Evolutionary conservation across 1,140 invertebrate genomes (phyloP).

Genomic region (Proctacanthus coquilletti): DNA sequence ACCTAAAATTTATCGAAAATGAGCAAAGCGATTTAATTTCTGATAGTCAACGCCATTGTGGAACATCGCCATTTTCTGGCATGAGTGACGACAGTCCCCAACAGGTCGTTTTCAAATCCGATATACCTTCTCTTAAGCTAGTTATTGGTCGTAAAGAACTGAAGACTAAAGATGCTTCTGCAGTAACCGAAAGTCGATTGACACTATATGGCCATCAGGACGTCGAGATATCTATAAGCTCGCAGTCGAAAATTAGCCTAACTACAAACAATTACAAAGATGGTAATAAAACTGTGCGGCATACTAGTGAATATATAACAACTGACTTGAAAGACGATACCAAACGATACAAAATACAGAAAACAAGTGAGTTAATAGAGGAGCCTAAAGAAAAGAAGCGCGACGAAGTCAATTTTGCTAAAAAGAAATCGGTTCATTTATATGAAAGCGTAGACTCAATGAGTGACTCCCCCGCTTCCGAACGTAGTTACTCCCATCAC

Average conservation of each 20-base stretch:
- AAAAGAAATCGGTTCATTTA: slow-evolving; percentile 32
- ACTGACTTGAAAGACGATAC: background rate
- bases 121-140: slow-evolving; percentile 30
- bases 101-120: slow-evolving; percentile 4
- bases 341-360: slow-evolving; percentile 23
- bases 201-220: slow-evolving; percentile 32
- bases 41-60: slow-evolving; percentile 8
- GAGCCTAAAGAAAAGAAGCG: slow-evolving; percentile 25
- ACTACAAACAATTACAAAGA: slow-evolving; percentile 14
- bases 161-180: slow-evolving; percentile 32
- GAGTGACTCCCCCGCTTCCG: slow-evolving; percentile 29
- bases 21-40: background rate
- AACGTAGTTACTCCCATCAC: slow-evolving; percentile 35
- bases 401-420: slow-evolving; percentile 36
- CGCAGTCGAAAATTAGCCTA: slow-evolving; percentile 35
- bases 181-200: slow-evolving; percentile 33
- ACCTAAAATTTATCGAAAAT: background rate
- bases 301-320: background rate
- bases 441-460: slow-evolving; percentile 28
- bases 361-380: slow-evolving; percentile 11
- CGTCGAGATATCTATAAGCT: slow-evolving; percentile 35
- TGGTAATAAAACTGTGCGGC: background rate
- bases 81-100: slow-evolving; percentile 8
- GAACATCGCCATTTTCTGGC: slow-evolving; percentile 29
- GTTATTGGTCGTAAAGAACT: slow-evolving; percentile 36